These are phyloP conservation scores for Meta bourneti DNA, from an alignment of 2,888 invertebrate genomes.

Conservation along the genomic window DNA sequence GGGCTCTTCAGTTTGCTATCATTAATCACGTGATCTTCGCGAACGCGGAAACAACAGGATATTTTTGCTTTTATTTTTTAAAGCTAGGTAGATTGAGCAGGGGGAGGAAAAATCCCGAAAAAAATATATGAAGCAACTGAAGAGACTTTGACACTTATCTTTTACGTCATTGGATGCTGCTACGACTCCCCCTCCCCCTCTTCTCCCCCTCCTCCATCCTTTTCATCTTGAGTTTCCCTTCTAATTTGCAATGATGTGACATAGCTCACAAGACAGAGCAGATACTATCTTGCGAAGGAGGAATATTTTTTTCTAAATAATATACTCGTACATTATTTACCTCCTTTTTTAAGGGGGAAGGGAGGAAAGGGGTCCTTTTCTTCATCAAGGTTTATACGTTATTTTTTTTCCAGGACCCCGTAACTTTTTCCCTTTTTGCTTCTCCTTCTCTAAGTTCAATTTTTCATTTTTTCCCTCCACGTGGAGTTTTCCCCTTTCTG, in stretches of 20 bases:
- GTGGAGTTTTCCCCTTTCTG: slow-evolving; percentile 23
- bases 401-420: slow-evolving; percentile 10
- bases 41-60: slow-evolving; percentile 72
- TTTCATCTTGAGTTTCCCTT: slow-evolving; percentile 72
- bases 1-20: slow-evolving; percentile 75
- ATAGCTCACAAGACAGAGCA: slow-evolving; percentile 57
- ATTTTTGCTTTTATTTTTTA: slow-evolving; percentile 68
- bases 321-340: slow-evolving; percentile 75
- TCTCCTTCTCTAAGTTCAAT: slow-evolving; percentile 48
- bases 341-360: slow-evolving; percentile 40
- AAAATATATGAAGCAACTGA: slow-evolving; percentile 51
- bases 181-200: slow-evolving; percentile 6
- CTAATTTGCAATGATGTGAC: slow-evolving; percentile 76
- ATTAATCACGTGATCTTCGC: slow-evolving; percentile 74
- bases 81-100: slow-evolving; percentile 20
- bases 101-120: slow-evolving; percentile 29
- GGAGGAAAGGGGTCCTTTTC: slow-evolving; percentile 55
- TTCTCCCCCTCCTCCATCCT: slow-evolving; percentile 52
- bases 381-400: slow-evolving; percentile 69
- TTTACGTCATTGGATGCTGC: slow-evolving; percentile 75
- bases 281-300: slow-evolving; percentile 58
- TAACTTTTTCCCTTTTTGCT: neutral
- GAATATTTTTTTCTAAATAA: slow-evolving; percentile 74
- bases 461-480: slow-evolving; percentile 54
- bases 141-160: slow-evolving; percentile 76